Base-by-base conservation (phyloP, 2,797 vertebrate genomes). In the Potorous gilbertii region DNA sequence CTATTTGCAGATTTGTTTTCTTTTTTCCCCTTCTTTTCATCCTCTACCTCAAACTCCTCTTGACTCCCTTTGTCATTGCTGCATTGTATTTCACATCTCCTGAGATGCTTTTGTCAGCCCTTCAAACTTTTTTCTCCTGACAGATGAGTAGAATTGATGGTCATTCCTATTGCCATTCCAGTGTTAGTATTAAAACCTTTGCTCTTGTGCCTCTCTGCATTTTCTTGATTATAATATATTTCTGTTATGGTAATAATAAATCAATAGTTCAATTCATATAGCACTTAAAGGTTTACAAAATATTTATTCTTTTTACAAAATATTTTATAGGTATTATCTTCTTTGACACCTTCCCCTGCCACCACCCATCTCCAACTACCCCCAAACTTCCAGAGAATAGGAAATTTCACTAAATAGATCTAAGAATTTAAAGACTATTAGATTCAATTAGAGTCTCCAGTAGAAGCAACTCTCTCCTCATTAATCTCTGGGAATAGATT, bases 11-110 rank as follows among this genome's bases (percentile, higher is more conserved):
- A 87, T 96, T 96, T 93, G 27, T 56, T 97, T 92, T 94, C 94
- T 96, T 96, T 97, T 97, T 97, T 96, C 50, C 89, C 0, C 0
- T n/a, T 92, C 92, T 92, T 97, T 97, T 96, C 95, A 95, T 50
- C 96, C 95, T 91, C 24, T 34, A 52, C 13, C 54, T 55, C 54
- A 31, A n/a, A 90, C 14, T 2, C 52, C 54, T n/a, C 52, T n/a
- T n/a, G 21, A 50, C 9, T 27, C 40, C 21, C 74, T 50, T 50
- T 10, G 21, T 87, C 74, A 87, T 27, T 87, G 74, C 31, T 50
- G 21, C 40, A 40, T 40, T 74, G 16, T 74, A 40, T 40, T 74
- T 74, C 34, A 40, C 62, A 40, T 81, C 66, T 81, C 34, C 9
- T 74, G 14, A 74, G 5, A 18, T 74, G 16, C n/a, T 40, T 9